Conservation (phyloP, 2,797 vertebrate genomes). For the Fundulus diaphanus region DNA sequence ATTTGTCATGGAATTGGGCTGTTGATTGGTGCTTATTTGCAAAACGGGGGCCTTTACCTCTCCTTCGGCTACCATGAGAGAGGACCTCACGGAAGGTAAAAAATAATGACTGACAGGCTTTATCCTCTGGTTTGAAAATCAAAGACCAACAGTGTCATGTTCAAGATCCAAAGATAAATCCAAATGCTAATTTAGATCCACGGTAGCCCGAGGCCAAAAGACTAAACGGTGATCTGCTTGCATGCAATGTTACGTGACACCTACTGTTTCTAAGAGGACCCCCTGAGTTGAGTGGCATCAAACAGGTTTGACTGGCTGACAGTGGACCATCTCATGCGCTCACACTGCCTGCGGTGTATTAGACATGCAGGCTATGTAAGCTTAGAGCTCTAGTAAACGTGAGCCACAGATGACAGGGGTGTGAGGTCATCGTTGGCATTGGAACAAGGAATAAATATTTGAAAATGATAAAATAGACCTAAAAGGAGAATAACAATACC, state of each 20-base stretch:
- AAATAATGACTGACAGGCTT: slow-evolving; percentile 39
- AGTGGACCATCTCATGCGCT: slow-evolving; percentile 47
- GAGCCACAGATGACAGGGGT: slow-evolving; percentile 49
- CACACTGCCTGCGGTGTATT: slow-evolving; percentile 51
- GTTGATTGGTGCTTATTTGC: slow-evolving; percentile 1
- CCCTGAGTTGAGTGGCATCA: slow-evolving; percentile 58
- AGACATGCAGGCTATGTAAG: slow-evolving; percentile 60
- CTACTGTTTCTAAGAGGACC: slow-evolving; percentile 53
- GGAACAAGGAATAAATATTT: slow-evolving; percentile 53
- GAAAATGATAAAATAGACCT: slow-evolving; percentile 51
- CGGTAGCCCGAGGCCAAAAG: slow-evolving; percentile 44
- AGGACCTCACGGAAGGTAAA: slow-evolving; percentile 45
- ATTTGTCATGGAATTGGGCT: background rate
- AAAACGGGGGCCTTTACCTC: slow-evolving; percentile 48
- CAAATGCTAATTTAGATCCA: slow-evolving; percentile 63
- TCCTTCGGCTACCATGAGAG: slow-evolving; percentile 27
- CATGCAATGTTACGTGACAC: slow-evolving; percentile 68
- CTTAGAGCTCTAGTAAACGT: slow-evolving; percentile 62
- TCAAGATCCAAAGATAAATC: slow-evolving; percentile 65
- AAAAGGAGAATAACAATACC: slow-evolving; percentile 18
- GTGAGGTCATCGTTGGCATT: slow-evolving; percentile 70
- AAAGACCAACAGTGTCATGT: slow-evolving; percentile 77
- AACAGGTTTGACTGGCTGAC: slow-evolving; percentile 67
- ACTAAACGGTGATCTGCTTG: slow-evolving; percentile 65
- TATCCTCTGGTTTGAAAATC: slow-evolving; percentile 55